phyloP scores from a whole-genome alignment of 2,797 vertebrate genomes.

The Hypotaenidia okinawae region DNA sequence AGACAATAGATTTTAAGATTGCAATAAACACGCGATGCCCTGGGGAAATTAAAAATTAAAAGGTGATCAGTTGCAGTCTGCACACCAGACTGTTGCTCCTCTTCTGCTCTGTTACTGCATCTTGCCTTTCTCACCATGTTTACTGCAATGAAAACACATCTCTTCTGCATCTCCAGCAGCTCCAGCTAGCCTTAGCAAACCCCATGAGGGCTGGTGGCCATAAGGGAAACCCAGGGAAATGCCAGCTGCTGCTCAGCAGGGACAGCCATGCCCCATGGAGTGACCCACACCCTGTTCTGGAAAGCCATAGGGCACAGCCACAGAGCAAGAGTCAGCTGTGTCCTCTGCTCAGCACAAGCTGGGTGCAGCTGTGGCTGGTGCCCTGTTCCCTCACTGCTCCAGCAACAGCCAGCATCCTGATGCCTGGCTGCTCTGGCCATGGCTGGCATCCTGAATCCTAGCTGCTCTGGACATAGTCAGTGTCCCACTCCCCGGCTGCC shows the following conservation, averaged over 20 bases:
- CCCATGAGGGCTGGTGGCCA: fast-evolving
- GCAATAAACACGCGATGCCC: constrained; percentile 34
- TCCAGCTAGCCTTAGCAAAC: neutral
- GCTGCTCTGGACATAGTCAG: no score
- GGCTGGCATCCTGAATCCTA: no score
- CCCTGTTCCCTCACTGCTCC: no score
- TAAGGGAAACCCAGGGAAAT: fast-evolving
- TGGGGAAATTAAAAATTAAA: constrained; percentile 44
- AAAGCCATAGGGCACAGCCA: neutral
- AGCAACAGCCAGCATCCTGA: no score
- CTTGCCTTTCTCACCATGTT: neutral
- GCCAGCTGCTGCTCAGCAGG: fast-evolving
- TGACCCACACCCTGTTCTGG: neutral
- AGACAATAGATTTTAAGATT: constrained; percentile 34
- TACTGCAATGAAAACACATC: neutral
- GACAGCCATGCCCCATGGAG: fast-evolving
- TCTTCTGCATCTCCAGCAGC: fast-evolving
- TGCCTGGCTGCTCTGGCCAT: no score
- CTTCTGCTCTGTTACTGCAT: neutral
- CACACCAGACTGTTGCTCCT: constrained; percentile 32
- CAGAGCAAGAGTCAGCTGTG: no score
- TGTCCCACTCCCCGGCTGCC: neutral
- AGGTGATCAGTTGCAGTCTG: neutral
- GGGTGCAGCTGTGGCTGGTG: no score
- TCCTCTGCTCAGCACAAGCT: neutral